A percentile compares a stretch with the other conserved stretches of the same genome.
Evolutionary conservation across 2,888 invertebrate species (phyloP).

Genomic region (Nesidiocoris tenuis): DNA sequence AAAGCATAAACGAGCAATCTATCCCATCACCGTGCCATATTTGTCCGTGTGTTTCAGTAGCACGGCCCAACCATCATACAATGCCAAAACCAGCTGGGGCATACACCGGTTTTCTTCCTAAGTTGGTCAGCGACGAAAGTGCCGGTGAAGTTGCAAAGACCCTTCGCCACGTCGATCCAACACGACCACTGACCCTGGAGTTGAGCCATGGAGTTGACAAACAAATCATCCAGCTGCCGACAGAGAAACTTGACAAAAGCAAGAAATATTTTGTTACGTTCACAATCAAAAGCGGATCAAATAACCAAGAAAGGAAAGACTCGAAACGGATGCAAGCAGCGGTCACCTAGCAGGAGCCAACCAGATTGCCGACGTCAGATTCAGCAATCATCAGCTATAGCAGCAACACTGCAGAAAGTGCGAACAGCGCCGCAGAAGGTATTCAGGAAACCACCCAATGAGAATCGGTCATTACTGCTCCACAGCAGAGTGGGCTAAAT

Average conservation of each 20-base stretch:
- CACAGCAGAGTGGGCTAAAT: not conserved
- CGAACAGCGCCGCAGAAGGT: too few relatives aligned
- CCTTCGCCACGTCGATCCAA: constrained; percentile 52
- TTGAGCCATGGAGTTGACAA: constrained; percentile 81
- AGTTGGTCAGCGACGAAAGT: constrained; percentile 59
- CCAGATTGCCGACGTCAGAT: not conserved
- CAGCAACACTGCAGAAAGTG: too few relatives aligned
- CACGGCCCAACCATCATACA: constrained; percentile 75
- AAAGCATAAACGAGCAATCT: too few relatives aligned
- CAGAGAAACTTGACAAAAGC: constrained; percentile 81
- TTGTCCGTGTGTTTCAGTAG: constrained; percentile 69
- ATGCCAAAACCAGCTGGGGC: constrained; percentile 68
- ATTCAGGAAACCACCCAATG: not conserved
- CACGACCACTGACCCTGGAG: constrained; percentile 62
- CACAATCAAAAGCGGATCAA: constrained; percentile 71
- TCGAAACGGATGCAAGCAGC: constrained; percentile 46
- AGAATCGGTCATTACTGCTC: not conserved
- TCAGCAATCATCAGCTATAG: not conserved
- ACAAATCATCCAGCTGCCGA: constrained; percentile 82
- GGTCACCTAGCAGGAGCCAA: constrained; percentile 45
- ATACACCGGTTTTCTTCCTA: constrained; percentile 64
- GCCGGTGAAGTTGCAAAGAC: constrained; percentile 49
- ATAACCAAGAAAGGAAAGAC: constrained; percentile 45
- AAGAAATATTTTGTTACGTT: constrained; percentile 91
- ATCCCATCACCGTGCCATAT: too few relatives aligned